Evolutionary conservation across 2,113 vertebrate species (phyloP), one percentile per base, ranked within the genome.

Genomic region (Otus sunia): DNA sequence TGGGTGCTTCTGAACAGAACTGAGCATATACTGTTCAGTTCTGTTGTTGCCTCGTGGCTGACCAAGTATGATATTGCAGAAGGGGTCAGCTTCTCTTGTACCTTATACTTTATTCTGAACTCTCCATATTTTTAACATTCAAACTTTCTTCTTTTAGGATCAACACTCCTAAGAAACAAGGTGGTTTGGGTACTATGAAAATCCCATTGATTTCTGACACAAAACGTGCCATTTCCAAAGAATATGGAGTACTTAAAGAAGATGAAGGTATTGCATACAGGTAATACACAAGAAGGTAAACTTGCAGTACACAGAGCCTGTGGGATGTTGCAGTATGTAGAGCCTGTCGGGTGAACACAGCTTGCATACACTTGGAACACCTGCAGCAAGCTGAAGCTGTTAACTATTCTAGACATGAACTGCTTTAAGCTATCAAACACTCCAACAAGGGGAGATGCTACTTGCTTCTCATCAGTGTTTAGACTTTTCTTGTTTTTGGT

Each of bases 211-310:
- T 99, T 22, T 99, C 99, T 43, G 99, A 99, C 97, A 98, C 98
- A 8, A 98, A 98, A 5, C 99, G 97, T 74, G 97, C 91, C 86
- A 99, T 99, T 97, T 98, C 99, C 86, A 98, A 97, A 96, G 99
- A 99, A 34, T 99, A 99, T 30, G 99, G 99, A 4, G 98, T 99
- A 32, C 98, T 99, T 53, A 99, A 99, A 93, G 98, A 99, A 67
- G 99, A 99, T 59, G 99, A 99, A 97, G 99, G 99, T 37, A 99
- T 99, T 74, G 99, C 99, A 34, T 99, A 98, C 98, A 99, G 99
- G 99, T 99, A 96, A 95, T 92, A 11, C 30, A 72, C 77, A 60
- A 77, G 68, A 59, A 69, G 18, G 41, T 91, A 12, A 73, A 74
- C 2, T 16, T 56, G 41, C 30, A 75, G 26, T 37, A 41, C 39